Evolutionary conservation across 2,888 invertebrate genomes (phyloP).

Genomic region (Trissolcus brochymenae): DNA sequence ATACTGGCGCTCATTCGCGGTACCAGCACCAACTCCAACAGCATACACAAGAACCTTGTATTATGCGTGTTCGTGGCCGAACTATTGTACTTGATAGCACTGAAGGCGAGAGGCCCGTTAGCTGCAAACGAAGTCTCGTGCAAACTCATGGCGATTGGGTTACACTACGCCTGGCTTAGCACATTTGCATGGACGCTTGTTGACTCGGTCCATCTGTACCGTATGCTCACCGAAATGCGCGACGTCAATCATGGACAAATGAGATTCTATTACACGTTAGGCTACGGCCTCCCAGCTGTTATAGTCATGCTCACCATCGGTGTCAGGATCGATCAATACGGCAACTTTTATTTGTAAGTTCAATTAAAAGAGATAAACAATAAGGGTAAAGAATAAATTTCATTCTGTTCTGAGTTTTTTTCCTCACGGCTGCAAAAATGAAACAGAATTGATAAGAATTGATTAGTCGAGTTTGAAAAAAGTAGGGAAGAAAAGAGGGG

Average conservation of each 20-base stretch:
- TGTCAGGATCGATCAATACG: conserved; percentile 95
- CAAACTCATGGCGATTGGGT: conserved; percentile 90
- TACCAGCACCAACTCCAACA: conserved; percentile 92
- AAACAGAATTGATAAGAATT: too few species aligned
- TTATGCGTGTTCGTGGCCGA: conserved; percentile 92
- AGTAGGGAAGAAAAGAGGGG: too few species aligned
- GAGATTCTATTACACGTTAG: conserved; percentile 93
- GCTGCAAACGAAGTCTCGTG: conserved; percentile 92
- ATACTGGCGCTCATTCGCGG: conserved; percentile 90
- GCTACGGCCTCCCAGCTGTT: conserved; percentile 94
- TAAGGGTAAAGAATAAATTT: too few species aligned
- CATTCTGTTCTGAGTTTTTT: too few species aligned
- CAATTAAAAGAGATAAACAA: too few species aligned
- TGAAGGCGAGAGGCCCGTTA: conserved; percentile 88
- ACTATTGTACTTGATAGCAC: conserved; percentile 89
- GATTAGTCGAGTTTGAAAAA: too few species aligned
- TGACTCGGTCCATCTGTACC: conserved; percentile 93
- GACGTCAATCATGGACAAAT: conserved; percentile 97
- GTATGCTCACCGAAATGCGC: conserved; percentile 95
- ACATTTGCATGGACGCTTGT: conserved; percentile 95
- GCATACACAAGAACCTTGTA: conserved; percentile 95
- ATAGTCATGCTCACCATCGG: conserved; percentile 94
- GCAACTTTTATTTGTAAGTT: conserved; percentile 93
- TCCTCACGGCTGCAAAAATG: too few species aligned
- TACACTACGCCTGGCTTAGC: conserved; percentile 95